phyloP scores from a whole-genome alignment of 1,140 invertebrate genomes.

The Rhagoletis zephyria region DNA sequence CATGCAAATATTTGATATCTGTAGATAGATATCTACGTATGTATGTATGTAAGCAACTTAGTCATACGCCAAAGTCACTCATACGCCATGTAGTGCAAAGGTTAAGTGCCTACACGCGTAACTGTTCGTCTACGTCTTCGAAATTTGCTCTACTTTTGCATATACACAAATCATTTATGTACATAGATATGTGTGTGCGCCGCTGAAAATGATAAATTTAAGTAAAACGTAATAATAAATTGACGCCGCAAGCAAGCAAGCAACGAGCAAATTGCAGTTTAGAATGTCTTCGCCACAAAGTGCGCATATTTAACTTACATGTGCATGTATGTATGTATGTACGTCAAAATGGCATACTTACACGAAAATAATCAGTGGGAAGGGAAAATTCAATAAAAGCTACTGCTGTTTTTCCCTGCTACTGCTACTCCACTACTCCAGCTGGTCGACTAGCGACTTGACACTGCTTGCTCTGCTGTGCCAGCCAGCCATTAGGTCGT shows the following conservation, averaged over 20 bases:
- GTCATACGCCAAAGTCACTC: constrained; percentile 28
- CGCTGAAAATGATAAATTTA: constrained; percentile 34
- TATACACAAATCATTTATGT: not conserved
- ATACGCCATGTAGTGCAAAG: constrained; percentile 36
- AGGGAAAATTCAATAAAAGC: not conserved
- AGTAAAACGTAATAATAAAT: constrained; percentile 7
- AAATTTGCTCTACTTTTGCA: not conserved
- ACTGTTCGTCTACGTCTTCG: not conserved
- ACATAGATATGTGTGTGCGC: not conserved
- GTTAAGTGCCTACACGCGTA: constrained; percentile 32
- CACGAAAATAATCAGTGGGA: not conserved
- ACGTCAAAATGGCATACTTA: not conserved
- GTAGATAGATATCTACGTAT: too few species aligned
- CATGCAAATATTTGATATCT: not conserved
- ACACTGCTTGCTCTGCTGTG: not conserved
- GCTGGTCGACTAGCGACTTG: not conserved
- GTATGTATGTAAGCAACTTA: not conserved
- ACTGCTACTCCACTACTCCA: not conserved
- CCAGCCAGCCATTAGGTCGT: not conserved
- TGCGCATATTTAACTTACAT: not conserved
- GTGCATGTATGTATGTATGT: not conserved
- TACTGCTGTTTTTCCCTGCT: not conserved
- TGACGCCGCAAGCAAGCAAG: constrained; percentile 13
- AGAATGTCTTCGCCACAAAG: not conserved
- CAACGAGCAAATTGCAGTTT: constrained; percentile 9